These are phyloP conservation scores for Bothrops jararaca DNA, from an alignment of 2,113 vertebrate genomes.

Conservation along the genomic window DNA sequence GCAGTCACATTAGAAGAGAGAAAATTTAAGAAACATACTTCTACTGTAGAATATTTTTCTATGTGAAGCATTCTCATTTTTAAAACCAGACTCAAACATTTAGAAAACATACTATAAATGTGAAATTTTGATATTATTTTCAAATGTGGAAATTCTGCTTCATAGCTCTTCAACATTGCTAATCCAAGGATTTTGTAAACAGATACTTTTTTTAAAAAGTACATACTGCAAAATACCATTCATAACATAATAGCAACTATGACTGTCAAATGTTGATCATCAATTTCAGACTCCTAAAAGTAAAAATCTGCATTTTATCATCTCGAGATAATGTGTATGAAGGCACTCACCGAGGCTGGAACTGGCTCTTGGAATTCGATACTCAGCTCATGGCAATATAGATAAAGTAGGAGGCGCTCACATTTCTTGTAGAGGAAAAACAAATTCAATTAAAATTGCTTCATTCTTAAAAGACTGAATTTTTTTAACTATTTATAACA, in stretches of 20 bases:
- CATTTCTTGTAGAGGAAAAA: conserved; percentile 80
- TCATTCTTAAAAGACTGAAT: background rate
- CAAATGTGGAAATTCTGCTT: background rate
- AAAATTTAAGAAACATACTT: conserved; percentile 1
- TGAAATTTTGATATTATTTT: background rate
- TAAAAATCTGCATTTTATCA: background rate
- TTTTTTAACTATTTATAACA: background rate
- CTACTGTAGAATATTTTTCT: background rate
- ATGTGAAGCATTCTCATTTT: background rate
- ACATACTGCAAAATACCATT: background rate
- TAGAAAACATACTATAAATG: background rate
- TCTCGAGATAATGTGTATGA: background rate
- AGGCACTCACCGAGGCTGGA: conserved; percentile 85
- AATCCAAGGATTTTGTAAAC: conserved; percentile 1
- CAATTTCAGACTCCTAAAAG: background rate
- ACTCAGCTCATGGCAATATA: conserved; percentile 96
- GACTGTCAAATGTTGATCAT: background rate
- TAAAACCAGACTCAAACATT: background rate
- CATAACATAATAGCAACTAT: background rate
- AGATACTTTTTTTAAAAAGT: background rate
- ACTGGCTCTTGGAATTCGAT: conserved; percentile 96
- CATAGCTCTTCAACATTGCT: background rate
- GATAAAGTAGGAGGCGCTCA: conserved; percentile 92
- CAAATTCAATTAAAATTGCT: conserved; percentile 21
- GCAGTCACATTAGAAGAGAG: conserved; percentile 20